Conservation (phyloP, 1,140 invertebrate species). For the Pectinophora gossypiella region DNA sequence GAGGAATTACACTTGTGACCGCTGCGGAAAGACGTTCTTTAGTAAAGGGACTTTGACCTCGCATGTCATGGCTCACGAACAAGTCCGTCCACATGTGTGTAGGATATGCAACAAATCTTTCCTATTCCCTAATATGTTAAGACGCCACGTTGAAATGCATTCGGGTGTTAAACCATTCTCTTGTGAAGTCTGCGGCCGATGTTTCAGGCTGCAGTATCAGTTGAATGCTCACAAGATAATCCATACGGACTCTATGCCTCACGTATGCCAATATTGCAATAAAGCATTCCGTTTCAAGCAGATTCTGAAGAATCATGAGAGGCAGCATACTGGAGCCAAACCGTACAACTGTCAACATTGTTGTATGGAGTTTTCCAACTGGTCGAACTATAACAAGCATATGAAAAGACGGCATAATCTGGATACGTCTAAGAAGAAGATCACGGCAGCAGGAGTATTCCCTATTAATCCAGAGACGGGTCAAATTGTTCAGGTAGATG, state of each 20-base stretch:
- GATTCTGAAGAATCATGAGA: constrained; percentile 79
- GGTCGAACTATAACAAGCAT: constrained; percentile 86
- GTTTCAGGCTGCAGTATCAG: constrained; percentile 77
- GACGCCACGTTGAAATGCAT: constrained; percentile 78
- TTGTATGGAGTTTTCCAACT: constrained; percentile 83
- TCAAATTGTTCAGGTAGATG: constrained; percentile 37
- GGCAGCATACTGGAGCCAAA: constrained; percentile 79
- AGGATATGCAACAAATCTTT: constrained; percentile 55
- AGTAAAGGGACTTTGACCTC: constrained; percentile 44
- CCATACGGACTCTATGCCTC: constrained; percentile 92
- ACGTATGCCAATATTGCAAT: constrained; percentile 82
- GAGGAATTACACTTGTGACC: constrained; percentile 52
- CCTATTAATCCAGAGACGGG: constrained; percentile 51
- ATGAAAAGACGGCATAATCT: constrained; percentile 82
- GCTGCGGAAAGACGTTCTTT: constrained; percentile 54
- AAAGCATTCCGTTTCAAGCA: constrained; percentile 83
- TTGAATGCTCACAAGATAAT: constrained; percentile 66
- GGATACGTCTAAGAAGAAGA: constrained; percentile 53
- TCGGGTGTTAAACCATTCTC: constrained; percentile 83
- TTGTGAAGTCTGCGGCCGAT: constrained; percentile 83
- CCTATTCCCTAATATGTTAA: constrained; percentile 41
- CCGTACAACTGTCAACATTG: constrained; percentile 78
- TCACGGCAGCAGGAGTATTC: constrained; percentile 46
- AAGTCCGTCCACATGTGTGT: constrained; percentile 43
- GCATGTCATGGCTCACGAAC: constrained; percentile 50